Conservation (phyloP, 2,113 vertebrate species). For the Passer montanus region DNA sequence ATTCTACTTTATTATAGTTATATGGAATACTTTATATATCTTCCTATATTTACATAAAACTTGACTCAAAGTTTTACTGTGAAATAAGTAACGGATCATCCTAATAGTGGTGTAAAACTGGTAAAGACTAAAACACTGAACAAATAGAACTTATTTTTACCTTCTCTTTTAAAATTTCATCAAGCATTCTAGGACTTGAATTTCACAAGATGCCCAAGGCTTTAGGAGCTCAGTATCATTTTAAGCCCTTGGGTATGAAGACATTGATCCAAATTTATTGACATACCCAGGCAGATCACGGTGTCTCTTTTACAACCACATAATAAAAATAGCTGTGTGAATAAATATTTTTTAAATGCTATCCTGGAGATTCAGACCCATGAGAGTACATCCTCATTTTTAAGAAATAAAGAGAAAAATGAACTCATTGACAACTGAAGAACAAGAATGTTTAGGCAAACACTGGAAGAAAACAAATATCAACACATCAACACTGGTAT, state of each 20-base stretch:
- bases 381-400: not conserved
- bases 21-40: not conserved
- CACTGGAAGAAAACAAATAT: slow-evolving; percentile 36
- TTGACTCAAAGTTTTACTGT: not conserved
- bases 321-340: not conserved
- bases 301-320: not conserved
- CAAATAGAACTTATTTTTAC: not conserved
- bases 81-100: not conserved
- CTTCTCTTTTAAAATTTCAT: not conserved
- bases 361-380: not conserved
- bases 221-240: not conserved
- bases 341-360: not conserved
- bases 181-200: not conserved
- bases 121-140: not conserved
- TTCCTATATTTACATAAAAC: not conserved
- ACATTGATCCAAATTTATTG: not conserved
- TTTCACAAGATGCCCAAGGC: not conserved
- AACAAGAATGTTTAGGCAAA: slow-evolving; percentile 23
- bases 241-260: not conserved
- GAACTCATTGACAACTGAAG: slow-evolving; percentile 33
- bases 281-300: not conserved
- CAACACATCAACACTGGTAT: slow-evolving; percentile 26
- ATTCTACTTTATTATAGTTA: not conserved
- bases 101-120: not conserved
- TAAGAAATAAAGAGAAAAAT: slow-evolving; percentile 33